Base-by-base conservation (phyloP, 2,113 vertebrate genomes). In the Electrona antarctica region DNA sequence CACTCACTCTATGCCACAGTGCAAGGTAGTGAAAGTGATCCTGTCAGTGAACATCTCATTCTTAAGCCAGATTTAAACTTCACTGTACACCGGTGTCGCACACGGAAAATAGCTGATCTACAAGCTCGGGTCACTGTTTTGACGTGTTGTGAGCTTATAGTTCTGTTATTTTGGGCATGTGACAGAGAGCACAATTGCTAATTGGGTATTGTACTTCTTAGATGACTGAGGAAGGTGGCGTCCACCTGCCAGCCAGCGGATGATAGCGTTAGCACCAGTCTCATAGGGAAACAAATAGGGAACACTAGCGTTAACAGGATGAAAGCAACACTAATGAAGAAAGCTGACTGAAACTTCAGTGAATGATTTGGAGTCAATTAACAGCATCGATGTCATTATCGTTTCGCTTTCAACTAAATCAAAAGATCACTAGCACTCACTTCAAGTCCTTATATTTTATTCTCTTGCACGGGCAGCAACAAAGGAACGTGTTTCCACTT, bases 291-390 rank as follows among this genome's bases (percentile, higher is more conserved):
- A 75, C n/a, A 64, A 79, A 81, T 60, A 75, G 14, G 50, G 33
- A 41, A 78, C 62, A 83, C 73, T 83, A 63, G 60, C 76, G 57
- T 60, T 62, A 47, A 50, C 49, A 48, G 73, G 78, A 75, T 78
- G 79, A 79, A 51, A 88, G 73, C 69, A 78, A 83, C 57, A n/a
- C 75, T 88, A 91, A 92, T 87, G 87, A 90, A 89, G 79, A 78
- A 76, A 69, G 80, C 78, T 85, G 85, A 89, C 88, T 87, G 89
- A 89, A 86, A 88, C 74, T 86, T 81, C 85, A 73, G 77, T 87
- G 75, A 88, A 88, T 85, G 82, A 90, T 88, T 79, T 76, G 80
- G 76, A 82, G 78, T 83, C 81, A 88, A 91, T 87, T 84, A 41
- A 85, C 76, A 80, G 86, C 71, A 82, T 83, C 80, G 83, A 80